Evolutionary conservation across 53 echinoderm and acorn worm genomes (phyloP).

Genomic region (Echinometra lucunter): DNA sequence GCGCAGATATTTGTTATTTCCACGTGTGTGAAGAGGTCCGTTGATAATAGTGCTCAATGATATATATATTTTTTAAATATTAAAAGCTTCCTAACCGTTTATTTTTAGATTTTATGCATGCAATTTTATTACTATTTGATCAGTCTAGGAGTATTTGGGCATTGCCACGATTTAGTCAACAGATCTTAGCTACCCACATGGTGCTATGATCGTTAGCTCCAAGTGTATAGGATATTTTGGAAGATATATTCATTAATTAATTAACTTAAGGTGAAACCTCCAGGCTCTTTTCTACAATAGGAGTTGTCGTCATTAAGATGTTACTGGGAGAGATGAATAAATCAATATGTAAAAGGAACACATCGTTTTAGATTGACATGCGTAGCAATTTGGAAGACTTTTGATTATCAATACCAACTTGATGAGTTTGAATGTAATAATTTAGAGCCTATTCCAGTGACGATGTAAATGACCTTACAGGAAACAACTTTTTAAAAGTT

Average conservation of each 20-base stretch:
- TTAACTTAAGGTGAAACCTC: not conserved
- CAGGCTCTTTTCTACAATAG: not conserved
- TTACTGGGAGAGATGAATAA: not conserved
- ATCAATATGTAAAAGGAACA: not conserved
- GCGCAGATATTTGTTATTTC: not conserved
- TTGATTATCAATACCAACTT: not conserved
- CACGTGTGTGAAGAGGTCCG: not conserved
- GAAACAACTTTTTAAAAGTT: not conserved
- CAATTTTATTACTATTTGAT: not conserved
- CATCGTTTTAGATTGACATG: not conserved
- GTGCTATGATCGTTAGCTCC: not conserved
- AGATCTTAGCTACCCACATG: not conserved
- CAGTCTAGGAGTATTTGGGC: not conserved
- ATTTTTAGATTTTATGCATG: not conserved
- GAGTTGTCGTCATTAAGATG: not conserved
- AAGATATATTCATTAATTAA: not conserved
- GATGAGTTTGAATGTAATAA: not conserved
- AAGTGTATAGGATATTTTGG: not conserved
- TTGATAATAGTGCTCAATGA: too few relatives aligned
- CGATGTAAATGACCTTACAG: not conserved
- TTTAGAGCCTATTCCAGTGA: not conserved
- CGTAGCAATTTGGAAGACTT: conserved; percentile 33
- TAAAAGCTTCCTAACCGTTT: not conserved
- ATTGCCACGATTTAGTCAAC: not conserved
- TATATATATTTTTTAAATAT: not conserved